Evolutionary conservation across 2,888 invertebrate species (phyloP).

Genomic region (Phyto melanocephala): DNA sequence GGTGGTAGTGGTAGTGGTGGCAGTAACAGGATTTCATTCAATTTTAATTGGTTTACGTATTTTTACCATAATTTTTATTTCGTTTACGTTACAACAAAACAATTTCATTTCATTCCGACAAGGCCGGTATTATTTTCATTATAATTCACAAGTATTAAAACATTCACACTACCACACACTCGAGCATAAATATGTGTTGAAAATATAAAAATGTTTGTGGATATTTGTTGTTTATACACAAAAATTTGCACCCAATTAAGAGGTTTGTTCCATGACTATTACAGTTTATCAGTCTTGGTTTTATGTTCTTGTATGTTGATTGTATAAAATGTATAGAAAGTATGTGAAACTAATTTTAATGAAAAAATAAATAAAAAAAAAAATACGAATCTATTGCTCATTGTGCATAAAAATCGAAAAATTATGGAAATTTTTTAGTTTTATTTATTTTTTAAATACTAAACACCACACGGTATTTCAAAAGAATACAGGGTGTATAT

Average conservation of each 20-base stretch:
- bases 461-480: not conserved
- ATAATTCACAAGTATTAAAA: slow-evolving; percentile 11
- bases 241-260: slow-evolving; percentile 62
- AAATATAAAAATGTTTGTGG: slow-evolving; percentile 40
- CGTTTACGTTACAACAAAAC: slow-evolving; percentile 42
- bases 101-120: slow-evolving; percentile 15
- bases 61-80: slow-evolving; percentile 64
- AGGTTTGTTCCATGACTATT: slow-evolving; percentile 11
- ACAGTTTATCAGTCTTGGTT: slow-evolving; percentile 5
- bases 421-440: slow-evolving; percentile 78
- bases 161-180: slow-evolving; percentile 5
- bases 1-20: not conserved
- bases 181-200: slow-evolving; percentile 49
- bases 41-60: slow-evolving; percentile 65
- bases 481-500: slow-evolving; percentile 10
- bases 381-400: slow-evolving; percentile 43
- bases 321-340: not conserved
- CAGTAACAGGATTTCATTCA: slow-evolving; percentile 41
- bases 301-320: slow-evolving; percentile 20
- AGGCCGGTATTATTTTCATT: slow-evolving; percentile 43
- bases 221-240: not conserved
- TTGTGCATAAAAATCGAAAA: slow-evolving; percentile 78
- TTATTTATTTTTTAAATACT: slow-evolving; percentile 22
- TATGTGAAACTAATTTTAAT: slow-evolving; percentile 60
- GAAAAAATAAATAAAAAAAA: slow-evolving; percentile 11